Evolutionary conservation across 2,797 vertebrate genomes (phyloP).

Genomic region (Cetoscarus ocellatus): DNA sequence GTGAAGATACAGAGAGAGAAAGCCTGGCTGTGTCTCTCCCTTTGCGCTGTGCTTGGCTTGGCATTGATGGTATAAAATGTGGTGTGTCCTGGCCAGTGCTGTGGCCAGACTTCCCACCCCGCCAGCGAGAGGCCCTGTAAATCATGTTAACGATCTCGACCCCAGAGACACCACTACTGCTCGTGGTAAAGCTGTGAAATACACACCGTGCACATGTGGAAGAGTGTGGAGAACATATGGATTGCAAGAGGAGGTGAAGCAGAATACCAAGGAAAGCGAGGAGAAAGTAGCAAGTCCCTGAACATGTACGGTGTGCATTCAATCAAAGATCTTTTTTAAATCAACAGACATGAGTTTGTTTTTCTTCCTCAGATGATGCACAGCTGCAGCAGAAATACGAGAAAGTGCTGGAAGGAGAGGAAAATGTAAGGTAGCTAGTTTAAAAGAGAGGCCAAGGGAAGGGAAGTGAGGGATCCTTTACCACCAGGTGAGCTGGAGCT

Average conservation of each 20-base stretch:
- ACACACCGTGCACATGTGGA: conserved; percentile 49
- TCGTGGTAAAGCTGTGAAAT: conserved; percentile 58
- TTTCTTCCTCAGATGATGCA: conserved; percentile 36
- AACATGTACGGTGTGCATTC: conserved; percentile 19
- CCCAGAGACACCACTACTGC: conserved; percentile 46
- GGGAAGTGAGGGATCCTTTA: conserved; percentile 65
- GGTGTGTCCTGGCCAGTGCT: conserved; percentile 59
- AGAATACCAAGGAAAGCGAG: background rate
- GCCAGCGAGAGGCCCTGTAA: conserved; percentile 51
- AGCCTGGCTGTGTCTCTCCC: conserved; percentile 36
- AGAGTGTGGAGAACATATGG: conserved; percentile 36
- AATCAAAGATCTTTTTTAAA: conserved; percentile 18
- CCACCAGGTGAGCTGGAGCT: conserved; percentile 74
- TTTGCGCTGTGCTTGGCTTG: conserved; percentile 62
- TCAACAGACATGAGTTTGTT: conserved; percentile 28
- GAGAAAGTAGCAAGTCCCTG: conserved; percentile 21
- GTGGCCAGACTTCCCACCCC: conserved; percentile 60
- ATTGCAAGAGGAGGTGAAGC: conserved; percentile 34
- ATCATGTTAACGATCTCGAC: conserved; percentile 72
- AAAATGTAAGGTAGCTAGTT: conserved; percentile 43
- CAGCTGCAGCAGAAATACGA: conserved; percentile 24
- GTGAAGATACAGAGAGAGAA: conserved; percentile 29
- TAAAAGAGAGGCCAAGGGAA: conserved; percentile 31
- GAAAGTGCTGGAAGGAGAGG: conserved; percentile 28
- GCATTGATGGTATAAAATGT: conserved; percentile 68